Conservation (phyloP, 30 jellyfish, hydroid and myxozoan species). For the Haliclystus octoradiatus region DNA sequence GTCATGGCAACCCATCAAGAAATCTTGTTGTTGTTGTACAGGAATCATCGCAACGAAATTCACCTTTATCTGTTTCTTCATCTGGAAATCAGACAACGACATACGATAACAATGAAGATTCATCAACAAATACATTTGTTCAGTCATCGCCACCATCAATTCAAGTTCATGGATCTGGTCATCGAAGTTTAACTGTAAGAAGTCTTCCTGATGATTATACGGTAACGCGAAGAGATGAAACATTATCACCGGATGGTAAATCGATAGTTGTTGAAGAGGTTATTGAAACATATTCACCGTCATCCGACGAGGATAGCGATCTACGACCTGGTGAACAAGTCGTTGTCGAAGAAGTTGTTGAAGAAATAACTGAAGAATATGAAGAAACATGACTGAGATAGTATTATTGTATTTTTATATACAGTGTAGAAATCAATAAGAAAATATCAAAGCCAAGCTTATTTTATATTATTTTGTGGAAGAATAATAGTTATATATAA, state of each 20-base stretch:
- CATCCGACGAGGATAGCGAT: constrained; percentile 7
- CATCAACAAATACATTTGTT: no score
- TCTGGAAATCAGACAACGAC: background rate
- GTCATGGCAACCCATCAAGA: constrained; percentile 25
- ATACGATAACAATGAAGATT: background rate
- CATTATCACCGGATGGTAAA: constrained; percentile 5
- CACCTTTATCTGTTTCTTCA: background rate
- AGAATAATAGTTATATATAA: no score
- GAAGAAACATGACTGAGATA: background rate
- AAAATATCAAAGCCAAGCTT: no score
- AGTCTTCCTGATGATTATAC: background rate
- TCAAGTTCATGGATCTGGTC: constrained; percentile 7
- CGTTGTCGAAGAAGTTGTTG: constrained; percentile 28
- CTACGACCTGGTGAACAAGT: constrained; percentile 6
- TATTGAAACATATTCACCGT: constrained; percentile 2
- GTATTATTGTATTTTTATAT: no score
- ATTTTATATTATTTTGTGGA: no score
- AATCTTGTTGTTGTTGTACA: constrained; percentile 7
- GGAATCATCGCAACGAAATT: background rate
- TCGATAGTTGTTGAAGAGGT: constrained; percentile 23
- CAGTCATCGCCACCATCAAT: background rate
- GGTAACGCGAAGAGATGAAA: constrained; percentile 25
- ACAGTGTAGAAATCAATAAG: no score
- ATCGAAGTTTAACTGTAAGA: background rate
- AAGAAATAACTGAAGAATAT: constrained; percentile 16